Conservation (phyloP, 2,888 invertebrate genomes). For the Galeruca laticollis region DNA sequence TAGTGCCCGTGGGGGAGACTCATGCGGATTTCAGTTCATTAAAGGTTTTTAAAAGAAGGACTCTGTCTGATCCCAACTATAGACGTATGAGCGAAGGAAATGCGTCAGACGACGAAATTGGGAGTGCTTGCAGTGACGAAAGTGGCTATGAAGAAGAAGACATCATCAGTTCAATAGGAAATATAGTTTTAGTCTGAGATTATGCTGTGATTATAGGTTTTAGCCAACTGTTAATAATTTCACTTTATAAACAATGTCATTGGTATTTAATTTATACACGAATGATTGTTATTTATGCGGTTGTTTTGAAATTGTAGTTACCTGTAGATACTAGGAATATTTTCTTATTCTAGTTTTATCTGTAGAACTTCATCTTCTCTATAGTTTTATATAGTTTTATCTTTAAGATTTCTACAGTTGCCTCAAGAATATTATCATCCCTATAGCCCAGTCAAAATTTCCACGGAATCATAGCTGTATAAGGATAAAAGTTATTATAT, state of each 20-base stretch:
- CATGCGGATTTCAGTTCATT: slow-evolving; percentile 64
- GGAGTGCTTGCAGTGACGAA: slow-evolving; percentile 90
- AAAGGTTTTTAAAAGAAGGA: slow-evolving; percentile 65
- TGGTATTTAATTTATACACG: background rate
- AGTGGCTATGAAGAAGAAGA: slow-evolving; percentile 90
- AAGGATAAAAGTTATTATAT: no score
- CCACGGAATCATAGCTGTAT: no score
- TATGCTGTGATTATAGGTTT: slow-evolving; percentile 22
- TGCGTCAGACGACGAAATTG: slow-evolving; percentile 67
- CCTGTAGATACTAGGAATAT: slow-evolving; percentile 1
- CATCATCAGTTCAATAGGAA: slow-evolving; percentile 62
- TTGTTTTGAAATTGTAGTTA: slow-evolving; percentile 5
- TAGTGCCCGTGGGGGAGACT: slow-evolving; percentile 65
- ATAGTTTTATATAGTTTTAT: no score
- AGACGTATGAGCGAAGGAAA: slow-evolving; percentile 60
- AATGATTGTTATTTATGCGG: background rate
- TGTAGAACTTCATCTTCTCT: no score
- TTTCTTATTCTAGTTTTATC: background rate
- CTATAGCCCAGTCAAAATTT: no score
- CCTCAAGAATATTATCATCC: no score
- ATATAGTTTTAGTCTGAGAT: slow-evolving; percentile 62
- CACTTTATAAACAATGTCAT: background rate
- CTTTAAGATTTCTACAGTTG: no score
- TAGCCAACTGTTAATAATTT: slow-evolving; percentile 6
- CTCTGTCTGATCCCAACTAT: slow-evolving; percentile 63